Evolutionary conservation across 2,888 invertebrate genomes (phyloP), one percentile per base, ranked within the genome.

Genomic region (Eupithecia tripunctaria): DNA sequence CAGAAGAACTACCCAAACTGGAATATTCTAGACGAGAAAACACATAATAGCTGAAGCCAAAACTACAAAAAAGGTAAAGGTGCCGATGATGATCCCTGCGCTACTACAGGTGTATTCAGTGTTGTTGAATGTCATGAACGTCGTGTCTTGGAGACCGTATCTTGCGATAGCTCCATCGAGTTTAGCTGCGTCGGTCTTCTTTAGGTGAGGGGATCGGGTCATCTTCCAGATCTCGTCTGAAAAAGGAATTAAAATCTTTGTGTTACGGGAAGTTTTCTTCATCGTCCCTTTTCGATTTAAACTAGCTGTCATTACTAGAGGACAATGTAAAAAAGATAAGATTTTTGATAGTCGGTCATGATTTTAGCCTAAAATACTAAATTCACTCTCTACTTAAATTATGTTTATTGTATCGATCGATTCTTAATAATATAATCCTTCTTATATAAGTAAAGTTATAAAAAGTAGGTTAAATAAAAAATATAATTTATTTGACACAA

Each of bases 201-300:
- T 93, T 0, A 91, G 78, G 56, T 93, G 93, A 0, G 89, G 90
- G 1, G 90, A 86, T 3, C 93, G 85, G 0, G 89, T 91, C 27
- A 94, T 81, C 71, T 93, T 91, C 93, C 93, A 94, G 47, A 94
- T 84, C 79, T 94, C 93, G 76, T 93, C 94, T 94, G 88, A 2
- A 88, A 86, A 32, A 62, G n/a, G 18, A 29, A 27, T 60, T 29
- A 6, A 29, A 27, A 60, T 4, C 2, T 25, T 56, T 21, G 56
- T 3, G 5, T 25, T 3, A 27, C 14, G 27, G 59, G 14, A 59
- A 27, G 5, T 3, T 5, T 10, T 1, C 36, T 38, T 12, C 38
- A 14, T n/a, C n/a, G n/a, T n/a, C n/a, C n/a, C 8, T 60, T 27
- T 56, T 36, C 12, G 18, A 70, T 14, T 0, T 14, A 29, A 10